phyloP scores from a whole-genome alignment of 2,797 vertebrate genomes.

The Pogoniulus pusillus region DNA sequence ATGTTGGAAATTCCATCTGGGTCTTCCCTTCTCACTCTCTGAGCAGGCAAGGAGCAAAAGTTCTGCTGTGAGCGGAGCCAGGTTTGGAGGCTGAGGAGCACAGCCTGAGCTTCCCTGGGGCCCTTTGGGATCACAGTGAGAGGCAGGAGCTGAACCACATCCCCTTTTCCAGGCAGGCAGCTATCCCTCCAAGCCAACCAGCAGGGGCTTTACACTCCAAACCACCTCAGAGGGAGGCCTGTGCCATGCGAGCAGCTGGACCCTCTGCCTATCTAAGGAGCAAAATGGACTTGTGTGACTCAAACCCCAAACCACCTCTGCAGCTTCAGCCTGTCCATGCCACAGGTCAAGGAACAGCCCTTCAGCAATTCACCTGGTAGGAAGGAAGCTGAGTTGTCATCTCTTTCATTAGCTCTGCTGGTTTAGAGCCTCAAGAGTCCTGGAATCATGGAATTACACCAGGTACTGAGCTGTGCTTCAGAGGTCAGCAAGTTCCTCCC shows the following conservation, averaged over 20 bases:
- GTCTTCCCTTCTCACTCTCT: neutral
- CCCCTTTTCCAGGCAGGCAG: neutral
- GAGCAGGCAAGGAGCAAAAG: neutral
- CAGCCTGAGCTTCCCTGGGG: neutral
- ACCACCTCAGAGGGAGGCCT: rapidly evolving
- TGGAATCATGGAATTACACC: neutral
- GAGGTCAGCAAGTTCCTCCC: neutral
- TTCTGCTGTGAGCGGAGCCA: rapidly evolving
- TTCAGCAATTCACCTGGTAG: neutral
- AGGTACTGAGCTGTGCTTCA: neutral
- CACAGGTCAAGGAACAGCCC: neutral
- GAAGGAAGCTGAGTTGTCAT: neutral
- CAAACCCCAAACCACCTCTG: neutral
- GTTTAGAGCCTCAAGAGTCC: neutral
- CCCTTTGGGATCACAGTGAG: neutral
- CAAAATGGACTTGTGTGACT: neutral
- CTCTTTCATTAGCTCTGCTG: too few relatives aligned
- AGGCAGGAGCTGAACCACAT: neutral
- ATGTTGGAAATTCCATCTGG: neutral
- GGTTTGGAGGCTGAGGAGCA: neutral
- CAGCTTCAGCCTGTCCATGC: neutral
- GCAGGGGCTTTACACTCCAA: neutral
- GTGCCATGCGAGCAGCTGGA: neutral
- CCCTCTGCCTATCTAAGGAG: neutral
- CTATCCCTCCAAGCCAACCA: neutral